Conservation (phyloP, 1,140 invertebrate species). For the Neodiprion fabricii region DNA sequence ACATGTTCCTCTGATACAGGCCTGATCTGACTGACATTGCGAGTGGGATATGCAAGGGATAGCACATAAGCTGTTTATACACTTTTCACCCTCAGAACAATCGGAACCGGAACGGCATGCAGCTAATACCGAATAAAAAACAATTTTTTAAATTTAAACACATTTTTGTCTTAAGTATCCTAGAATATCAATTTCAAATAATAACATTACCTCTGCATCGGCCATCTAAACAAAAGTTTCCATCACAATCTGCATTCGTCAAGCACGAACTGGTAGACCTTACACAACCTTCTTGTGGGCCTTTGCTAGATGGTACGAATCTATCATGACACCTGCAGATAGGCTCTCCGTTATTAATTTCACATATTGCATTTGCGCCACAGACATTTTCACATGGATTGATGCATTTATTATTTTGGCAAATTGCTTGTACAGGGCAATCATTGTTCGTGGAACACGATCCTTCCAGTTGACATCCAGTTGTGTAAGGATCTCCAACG, state of each 20-base stretch:
- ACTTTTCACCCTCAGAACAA: slow-evolving; percentile 81
- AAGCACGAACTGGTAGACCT: slow-evolving; percentile 70
- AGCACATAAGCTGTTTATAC: slow-evolving; percentile 78
- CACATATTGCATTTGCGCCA: slow-evolving; percentile 79
- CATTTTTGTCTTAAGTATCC: background rate
- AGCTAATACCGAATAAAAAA: slow-evolving; percentile 53
- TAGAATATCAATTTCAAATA: background rate
- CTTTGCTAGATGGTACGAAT: slow-evolving; percentile 69
- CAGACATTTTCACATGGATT: slow-evolving; percentile 82
- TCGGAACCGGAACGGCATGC: slow-evolving; percentile 80
- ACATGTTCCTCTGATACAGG: slow-evolving; percentile 81
- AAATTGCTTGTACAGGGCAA: slow-evolving; percentile 78
- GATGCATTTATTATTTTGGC: slow-evolving; percentile 73
- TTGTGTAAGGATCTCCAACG: slow-evolving; percentile 76
- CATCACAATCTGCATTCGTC: slow-evolving; percentile 78
- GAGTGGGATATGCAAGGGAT: slow-evolving; percentile 78
- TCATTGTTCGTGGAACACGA: slow-evolving; percentile 74
- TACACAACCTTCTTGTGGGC: slow-evolving; percentile 74
- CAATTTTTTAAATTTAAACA: background rate
- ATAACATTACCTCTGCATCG: slow-evolving; percentile 72
- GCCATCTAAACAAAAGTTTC: slow-evolving; percentile 78
- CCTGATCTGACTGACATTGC: slow-evolving; percentile 80
- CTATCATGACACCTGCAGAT: slow-evolving; percentile 77
- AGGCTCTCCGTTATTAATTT: slow-evolving; percentile 75
- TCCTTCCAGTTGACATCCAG: slow-evolving; percentile 78